These are phyloP conservation scores for Fragum sueziense DNA, from an alignment of 2,888 invertebrate species.

Conservation along the genomic window DNA sequence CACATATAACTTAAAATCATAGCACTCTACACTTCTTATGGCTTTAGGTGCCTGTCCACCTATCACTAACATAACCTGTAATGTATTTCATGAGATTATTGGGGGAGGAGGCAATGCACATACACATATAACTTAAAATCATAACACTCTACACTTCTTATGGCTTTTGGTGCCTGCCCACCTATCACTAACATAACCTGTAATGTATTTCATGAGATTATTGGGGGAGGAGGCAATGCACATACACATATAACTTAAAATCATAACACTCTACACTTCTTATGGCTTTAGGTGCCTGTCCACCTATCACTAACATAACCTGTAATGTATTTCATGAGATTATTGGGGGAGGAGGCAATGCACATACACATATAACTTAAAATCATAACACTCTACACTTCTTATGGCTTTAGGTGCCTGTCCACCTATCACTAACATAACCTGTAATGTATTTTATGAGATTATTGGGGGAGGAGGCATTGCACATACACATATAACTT, in stretches of 20 bases:
- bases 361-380: no score
- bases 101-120: no score
- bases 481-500: no score
- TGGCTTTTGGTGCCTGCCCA: slow-evolving; percentile 98
- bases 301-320: slow-evolving; percentile 94
- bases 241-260: no score
- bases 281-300: slow-evolving; percentile 98
- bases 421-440: slow-evolving; percentile 94
- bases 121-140: no score
- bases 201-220: no score
- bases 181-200: slow-evolving; percentile 93
- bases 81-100: no score
- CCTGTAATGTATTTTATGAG: slow-evolving; percentile 82
- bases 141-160: slow-evolving; percentile 94
- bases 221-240: no score
- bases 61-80: slow-evolving; percentile 90
- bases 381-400: slow-evolving; percentile 94
- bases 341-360: no score
- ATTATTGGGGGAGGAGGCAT: no score
- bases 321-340: no score
- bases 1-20: slow-evolving; percentile 92
- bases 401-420: slow-evolving; percentile 98
- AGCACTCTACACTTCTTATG: slow-evolving; percentile 95
- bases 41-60: slow-evolving; percentile 99
- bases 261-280: slow-evolving; percentile 95